Evolutionary conservation across 2,797 vertebrate genomes (phyloP), one percentile per base, ranked within the genome.

Genomic region (Enteromius fasciolatus): DNA sequence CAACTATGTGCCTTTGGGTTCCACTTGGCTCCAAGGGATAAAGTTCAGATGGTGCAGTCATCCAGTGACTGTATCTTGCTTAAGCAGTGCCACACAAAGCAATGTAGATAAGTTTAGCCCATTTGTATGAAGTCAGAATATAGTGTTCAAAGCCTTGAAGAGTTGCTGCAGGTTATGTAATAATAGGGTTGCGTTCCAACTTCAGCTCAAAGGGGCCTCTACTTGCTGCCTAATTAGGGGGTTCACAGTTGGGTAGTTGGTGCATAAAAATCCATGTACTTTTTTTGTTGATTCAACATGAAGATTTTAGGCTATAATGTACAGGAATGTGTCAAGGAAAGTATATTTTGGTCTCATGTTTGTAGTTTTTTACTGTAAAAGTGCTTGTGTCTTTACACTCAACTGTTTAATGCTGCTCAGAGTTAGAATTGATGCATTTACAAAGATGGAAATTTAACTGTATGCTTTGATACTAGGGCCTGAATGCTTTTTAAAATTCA

Each of bases 111-210:
- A 9, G 11, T 36, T 50, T 20, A 18, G 11, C 0, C 17, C n/a
- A 5, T 67, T 11, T 64, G 57, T 10, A 63, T 36, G 25, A 66
- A 76, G 25, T 33, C 12, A 46, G 2, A 46, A 25, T 25, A 18
- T 59, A 14, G 36, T 15, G 46, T 20, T 67, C n/a, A 20, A 50
- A 36, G 8, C 6, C 15, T 74, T 74, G 2, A 81, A 59, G 52
- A 59, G n/a, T 59, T 63, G 68, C 57, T 77, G 18, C 41, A 52
- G 41, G 67, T 86, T 84, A 83, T 70, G 76, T 87, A 85, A 83
- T 83, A 54, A 76, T 33, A 76, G 83, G 54, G 61, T 68, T 67
- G 80, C 28, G 61, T 67, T 64, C 31, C 73, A 52, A 41, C 61
- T 63, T 72, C 39, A n/a, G 66, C 68, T 70, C 44, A 76, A 50